Percentiles rank a stretch among this genome's conserved stretches.
These are phyloP conservation scores for Brachionus manjavacas DNA, from an alignment of 1,140 invertebrate genomes.

Conservation along the genomic window DNA sequence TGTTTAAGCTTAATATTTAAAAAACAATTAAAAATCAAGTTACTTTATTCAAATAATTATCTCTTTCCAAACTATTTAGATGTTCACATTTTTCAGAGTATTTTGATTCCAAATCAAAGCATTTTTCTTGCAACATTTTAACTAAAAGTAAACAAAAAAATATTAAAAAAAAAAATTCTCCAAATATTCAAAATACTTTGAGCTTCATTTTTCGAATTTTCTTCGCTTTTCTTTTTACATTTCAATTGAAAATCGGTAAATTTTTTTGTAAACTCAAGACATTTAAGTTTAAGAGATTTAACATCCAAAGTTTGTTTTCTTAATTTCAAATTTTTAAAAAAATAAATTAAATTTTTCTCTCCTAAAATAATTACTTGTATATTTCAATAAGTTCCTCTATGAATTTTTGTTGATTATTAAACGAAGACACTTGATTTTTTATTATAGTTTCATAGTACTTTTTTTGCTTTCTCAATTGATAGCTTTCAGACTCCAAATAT, in stretches of 20 bases:
- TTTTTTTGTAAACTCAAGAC: background rate
- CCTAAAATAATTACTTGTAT: background rate
- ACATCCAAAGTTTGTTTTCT: conserved; percentile 14
- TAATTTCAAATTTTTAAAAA: background rate
- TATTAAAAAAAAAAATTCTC: background rate
- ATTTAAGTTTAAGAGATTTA: background rate
- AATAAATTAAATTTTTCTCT: background rate
- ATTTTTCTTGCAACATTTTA: conserved; percentile 23
- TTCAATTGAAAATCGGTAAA: background rate
- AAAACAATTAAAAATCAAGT: background rate
- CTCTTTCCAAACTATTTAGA: conserved; percentile 13
- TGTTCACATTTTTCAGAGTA: conserved; percentile 42
- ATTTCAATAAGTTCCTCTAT: background rate
- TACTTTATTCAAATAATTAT: conserved; percentile 10
- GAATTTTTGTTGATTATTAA: background rate
- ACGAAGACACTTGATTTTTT: background rate
- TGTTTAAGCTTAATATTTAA: background rate
- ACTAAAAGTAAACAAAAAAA: background rate
- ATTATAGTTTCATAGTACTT: conserved; percentile 22
- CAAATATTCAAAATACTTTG: background rate
- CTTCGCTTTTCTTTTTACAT: background rate
- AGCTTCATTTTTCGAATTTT: background rate
- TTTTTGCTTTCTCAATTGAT: conserved; percentile 16
- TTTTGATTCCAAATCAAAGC: conserved; percentile 28
- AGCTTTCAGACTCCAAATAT: background rate